Evolutionary conservation across 2,113 vertebrate species (phyloP), one percentile per base, ranked within the genome.

Genomic region (Microcebus jonahi): DNA sequence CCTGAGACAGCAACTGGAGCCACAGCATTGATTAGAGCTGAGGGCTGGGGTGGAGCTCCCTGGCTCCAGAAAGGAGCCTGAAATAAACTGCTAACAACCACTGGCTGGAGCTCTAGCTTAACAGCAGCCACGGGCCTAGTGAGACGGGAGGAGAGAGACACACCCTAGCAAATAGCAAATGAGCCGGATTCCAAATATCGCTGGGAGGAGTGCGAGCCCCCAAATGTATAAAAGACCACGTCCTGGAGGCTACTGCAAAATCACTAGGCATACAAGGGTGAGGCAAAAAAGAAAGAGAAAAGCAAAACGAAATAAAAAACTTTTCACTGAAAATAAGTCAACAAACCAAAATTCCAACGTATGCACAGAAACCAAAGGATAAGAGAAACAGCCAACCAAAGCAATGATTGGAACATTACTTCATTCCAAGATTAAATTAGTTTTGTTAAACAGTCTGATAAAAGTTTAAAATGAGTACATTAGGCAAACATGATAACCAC

Each of bases 381-480:
- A 42, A 23, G 25, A 68, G 27, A 88, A 85, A 92, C 14, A 90
- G 36, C 29, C 45, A 70, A 83, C 50, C n/a, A 67, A 88, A 87
- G 34, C 63, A 90, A 36, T 67, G 68, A 80, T 4, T 70, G 65
- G 14, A 50, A 70, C 63, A 50, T 23, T 77, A 85, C 53, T 71
- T 92, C 57, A 25, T 39, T 75, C 42, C 20, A n/a, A 93, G 63
- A 91, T 83, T 85, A 95, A 83, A 90, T 45, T 85, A 55, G 79
- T 87, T 61, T 61, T 93, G 29, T 86, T 73, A 13, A 88, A 61
- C 55, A 87, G 8, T 91, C 53, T 45, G 67, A 90, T 65, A 71
- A 89, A 93, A 80, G 55, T 86, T 93, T 97, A 45, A 83, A 92
- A 45, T 50, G 89, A 88, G 21, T 84, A 45, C 23, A 25, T 84